Evolutionary conservation across 2,797 vertebrate species (phyloP).

Genomic region (Basileuterus tristriatus): DNA sequence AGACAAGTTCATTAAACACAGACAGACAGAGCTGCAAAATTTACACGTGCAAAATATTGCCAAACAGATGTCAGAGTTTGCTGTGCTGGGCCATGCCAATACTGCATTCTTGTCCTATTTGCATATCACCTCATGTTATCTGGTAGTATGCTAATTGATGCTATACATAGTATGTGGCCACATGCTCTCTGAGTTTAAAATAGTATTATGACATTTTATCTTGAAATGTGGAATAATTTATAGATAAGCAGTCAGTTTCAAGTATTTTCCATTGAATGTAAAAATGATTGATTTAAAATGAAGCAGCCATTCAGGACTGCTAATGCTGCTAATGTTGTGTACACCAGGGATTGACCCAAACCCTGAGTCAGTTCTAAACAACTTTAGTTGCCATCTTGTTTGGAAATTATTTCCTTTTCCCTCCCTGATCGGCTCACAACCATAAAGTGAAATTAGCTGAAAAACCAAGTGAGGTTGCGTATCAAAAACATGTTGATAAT

Average conservation of each 20-base stretch:
- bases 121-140: constrained; percentile 2
- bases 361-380: neutral
- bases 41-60: constrained; percentile 24
- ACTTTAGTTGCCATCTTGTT: neutral
- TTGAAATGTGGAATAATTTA: neutral
- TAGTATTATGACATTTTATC: constrained; percentile 1
- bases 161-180: neutral
- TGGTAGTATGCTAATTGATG: constrained; percentile 11
- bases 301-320: neutral
- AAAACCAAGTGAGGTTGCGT: neutral
- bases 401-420: neutral
- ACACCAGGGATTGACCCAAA: neutral
- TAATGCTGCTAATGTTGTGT: accelerated
- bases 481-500: constrained; percentile 2
- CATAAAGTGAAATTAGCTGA: constrained; percentile 8
- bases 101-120: neutral
- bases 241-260: neutral
- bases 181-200: constrained; percentile 8
- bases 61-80: constrained; percentile 57
- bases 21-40: constrained; percentile 37
- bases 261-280: neutral
- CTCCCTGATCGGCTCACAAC: neutral
- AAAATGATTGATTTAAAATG: neutral
- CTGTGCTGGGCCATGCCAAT: neutral
- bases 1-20: constrained; percentile 58